These are phyloP conservation scores for Aphelenchoides avenae DNA, from an alignment of 1,140 invertebrate species.

Conservation along the genomic window DNA sequence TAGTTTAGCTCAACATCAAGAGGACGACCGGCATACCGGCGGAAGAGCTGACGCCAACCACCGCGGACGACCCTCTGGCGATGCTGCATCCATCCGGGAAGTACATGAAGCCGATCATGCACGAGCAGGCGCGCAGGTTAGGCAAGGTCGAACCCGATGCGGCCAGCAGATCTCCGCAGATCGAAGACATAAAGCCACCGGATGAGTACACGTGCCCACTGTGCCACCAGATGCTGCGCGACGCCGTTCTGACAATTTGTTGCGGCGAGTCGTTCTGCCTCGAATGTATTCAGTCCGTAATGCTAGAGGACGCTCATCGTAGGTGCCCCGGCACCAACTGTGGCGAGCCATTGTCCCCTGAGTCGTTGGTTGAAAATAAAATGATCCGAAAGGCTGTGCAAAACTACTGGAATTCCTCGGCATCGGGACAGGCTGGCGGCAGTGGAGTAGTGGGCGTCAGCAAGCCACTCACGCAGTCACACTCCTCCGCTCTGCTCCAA, in stretches of 20 bases:
- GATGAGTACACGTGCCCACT: conserved; percentile 83
- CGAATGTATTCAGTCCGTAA: conserved; percentile 71
- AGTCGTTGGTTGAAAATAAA: conserved; percentile 80
- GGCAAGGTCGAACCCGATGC: conserved; percentile 13
- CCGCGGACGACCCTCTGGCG: conserved; percentile 79
- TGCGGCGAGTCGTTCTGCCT: conserved; percentile 97
- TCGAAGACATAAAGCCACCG: conserved; percentile 63
- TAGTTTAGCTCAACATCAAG: conserved; percentile 70
- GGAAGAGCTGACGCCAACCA: conserved; percentile 80
- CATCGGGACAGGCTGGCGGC: conserved; percentile 5
- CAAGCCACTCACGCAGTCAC: conserved; percentile 10
- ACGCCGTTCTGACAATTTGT: conserved; percentile 92
- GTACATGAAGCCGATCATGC: conserved; percentile 82
- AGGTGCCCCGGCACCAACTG: conserved; percentile 79
- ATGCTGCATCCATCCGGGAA: conserved; percentile 86
- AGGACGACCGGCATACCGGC: conserved; percentile 93
- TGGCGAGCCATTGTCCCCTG: conserved; percentile 82
- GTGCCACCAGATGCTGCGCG: conserved; percentile 84
- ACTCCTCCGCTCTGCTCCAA: conserved; percentile 27
- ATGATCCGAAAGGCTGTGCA: conserved; percentile 42
- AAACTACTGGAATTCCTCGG: conserved; percentile 21
- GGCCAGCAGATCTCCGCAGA: background rate
- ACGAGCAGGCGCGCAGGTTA: conserved; percentile 71
- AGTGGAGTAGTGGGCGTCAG: conserved; percentile 12
- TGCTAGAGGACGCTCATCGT: conserved; percentile 79